A percentile compares a stretch with the other conserved stretches of the same genome.
These are phyloP conservation scores for Lepus timidus DNA, from an alignment of 2,113 vertebrate genomes.

Conservation along the genomic window DNA sequence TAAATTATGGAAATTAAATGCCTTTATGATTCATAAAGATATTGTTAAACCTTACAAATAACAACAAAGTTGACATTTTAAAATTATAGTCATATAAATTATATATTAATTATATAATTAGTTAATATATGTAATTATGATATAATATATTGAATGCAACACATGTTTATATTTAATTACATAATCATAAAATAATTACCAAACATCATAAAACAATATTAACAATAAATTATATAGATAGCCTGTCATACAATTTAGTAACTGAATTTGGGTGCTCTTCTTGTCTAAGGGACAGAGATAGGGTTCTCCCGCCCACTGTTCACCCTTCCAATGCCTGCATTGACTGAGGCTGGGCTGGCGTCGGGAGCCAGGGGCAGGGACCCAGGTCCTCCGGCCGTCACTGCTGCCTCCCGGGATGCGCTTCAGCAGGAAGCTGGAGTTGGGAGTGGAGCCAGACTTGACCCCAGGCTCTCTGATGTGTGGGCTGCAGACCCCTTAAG, in stretches of 20 bases:
- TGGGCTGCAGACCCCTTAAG: too few species aligned
- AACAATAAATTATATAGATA: not conserved
- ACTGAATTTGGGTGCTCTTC: not conserved
- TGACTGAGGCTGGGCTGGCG: too few species aligned
- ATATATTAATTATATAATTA: not conserved
- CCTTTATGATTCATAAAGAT: not conserved
- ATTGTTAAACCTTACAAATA: not conserved
- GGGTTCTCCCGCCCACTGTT: too few species aligned
- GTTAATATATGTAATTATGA: too few species aligned
- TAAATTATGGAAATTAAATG: not conserved
- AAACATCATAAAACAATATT: slow-evolving; percentile 13
- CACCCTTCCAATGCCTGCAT: too few species aligned
- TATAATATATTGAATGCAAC: too few species aligned
- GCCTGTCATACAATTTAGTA: not conserved
- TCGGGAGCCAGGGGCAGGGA: too few species aligned
- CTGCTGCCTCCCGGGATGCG: too few species aligned
- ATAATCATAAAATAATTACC: not conserved
- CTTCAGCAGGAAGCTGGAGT: too few species aligned
- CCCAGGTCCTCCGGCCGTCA: too few species aligned
- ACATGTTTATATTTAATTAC: not conserved
- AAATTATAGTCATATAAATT: not conserved
- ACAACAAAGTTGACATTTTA: not conserved
- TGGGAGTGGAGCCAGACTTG: too few species aligned
- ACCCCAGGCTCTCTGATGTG: too few species aligned
- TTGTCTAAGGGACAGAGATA: not conserved